Evolutionary conservation across 1,140 invertebrate species (phyloP), one percentile per base, ranked within the genome.

Genomic region (Cardiocondyla obscurior): DNA sequence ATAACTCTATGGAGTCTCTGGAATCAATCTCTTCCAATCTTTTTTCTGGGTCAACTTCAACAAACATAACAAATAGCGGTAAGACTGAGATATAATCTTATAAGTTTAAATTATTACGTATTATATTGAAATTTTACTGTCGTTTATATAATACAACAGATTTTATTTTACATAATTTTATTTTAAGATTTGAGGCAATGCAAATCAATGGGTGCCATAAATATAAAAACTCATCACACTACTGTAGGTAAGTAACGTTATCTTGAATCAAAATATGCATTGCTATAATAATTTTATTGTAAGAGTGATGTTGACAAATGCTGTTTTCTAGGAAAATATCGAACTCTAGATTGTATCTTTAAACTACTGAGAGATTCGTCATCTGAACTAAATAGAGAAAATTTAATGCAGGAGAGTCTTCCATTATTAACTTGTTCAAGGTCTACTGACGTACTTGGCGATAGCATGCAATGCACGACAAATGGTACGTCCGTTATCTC

Each of bases 161-260:
- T 51, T 42, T 62, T 22, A 64, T 53, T 33, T 10, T 19, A 74
- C 33, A 74, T 55, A 87, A 85, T 88, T 84, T 76, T 85, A 53
- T 58, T 91, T 88, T 33, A 85, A 91, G 92, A 82, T 46, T 84
- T 92, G 73, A 86, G 91, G 69, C 88, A 88, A 28, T 87, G 89
- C 42, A 92, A 92, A 90, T 93, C 92, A 39, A 90, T 88, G 33
- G 85, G 87, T 85, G 91, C 87, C 7, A 91, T 93, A 53, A 86
- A 90, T 70, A 70, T 83, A 44, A 90, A 89, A 65, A 64, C 88
- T 60, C 82, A 46, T 81, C 72, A 82, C 64, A 72, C 67, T 86
- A 64, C 72, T 72, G 58, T 89, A 36, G 87, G 88, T 92, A 83
- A 84, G 77, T 81, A 19, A 42, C 1, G 6, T 33, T 58, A 58